Conservation (phyloP, 1,140 invertebrate species). For the Heliconius melpomene region DNA sequence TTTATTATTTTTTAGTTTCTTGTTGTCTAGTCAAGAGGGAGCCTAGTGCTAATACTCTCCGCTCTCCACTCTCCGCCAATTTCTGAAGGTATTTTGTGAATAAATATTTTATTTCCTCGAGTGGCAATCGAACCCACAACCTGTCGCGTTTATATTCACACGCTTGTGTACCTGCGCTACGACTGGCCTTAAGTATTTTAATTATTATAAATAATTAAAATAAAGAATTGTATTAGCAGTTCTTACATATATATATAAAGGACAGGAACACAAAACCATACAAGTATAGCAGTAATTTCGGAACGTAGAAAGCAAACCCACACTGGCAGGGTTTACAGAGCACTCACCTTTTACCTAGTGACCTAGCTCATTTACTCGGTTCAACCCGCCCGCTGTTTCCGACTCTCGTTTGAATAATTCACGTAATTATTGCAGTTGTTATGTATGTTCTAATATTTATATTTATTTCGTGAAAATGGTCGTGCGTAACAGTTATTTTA, state of each 20-base stretch:
- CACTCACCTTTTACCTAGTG: slow-evolving; percentile 43
- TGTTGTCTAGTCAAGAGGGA: too few species aligned
- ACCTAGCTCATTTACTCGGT: slow-evolving; percentile 36
- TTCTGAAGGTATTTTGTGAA: too few species aligned
- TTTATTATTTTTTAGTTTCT: too few species aligned
- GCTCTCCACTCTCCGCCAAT: too few species aligned
- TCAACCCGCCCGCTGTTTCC: slow-evolving; percentile 31
- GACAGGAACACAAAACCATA: slow-evolving; percentile 7
- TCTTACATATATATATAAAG: background rate
- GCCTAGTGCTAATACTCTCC: too few species aligned
- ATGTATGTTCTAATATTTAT: background rate
- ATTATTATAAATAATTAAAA: too few species aligned
- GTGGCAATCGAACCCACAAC: too few species aligned
- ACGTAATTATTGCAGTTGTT: slow-evolving; percentile 20
- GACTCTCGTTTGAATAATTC: slow-evolving; percentile 33
- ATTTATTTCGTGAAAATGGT: background rate
- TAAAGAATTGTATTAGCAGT: too few species aligned
- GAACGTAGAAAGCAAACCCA: slow-evolving; percentile 41
- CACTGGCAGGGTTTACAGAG: slow-evolving; percentile 35
- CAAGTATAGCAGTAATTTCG: slow-evolving; percentile 11
- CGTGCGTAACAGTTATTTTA: background rate
- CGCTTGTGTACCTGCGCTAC: too few species aligned
- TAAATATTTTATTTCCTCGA: too few species aligned
- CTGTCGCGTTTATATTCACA: too few species aligned
- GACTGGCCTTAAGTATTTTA: too few species aligned